Percentiles rank a stretch among this genome's conserved stretches.
phyloP scores from a whole-genome alignment of 2,113 vertebrate genomes.

The Pluvianellus socialis region DNA sequence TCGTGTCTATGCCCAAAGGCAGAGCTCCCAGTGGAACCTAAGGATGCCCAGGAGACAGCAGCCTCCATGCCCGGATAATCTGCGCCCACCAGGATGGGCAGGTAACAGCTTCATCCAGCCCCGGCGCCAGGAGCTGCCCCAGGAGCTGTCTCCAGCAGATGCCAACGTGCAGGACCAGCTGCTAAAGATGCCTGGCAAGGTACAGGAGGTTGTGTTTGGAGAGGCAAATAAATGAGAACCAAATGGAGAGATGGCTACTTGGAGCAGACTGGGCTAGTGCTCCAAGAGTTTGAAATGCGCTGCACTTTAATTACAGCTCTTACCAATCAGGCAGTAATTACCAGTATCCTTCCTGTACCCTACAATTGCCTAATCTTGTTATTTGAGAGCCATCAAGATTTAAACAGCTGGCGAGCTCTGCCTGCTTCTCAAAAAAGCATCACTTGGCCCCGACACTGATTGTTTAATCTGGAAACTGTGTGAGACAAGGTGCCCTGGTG shows the following conservation, averaged over 20 bases:
- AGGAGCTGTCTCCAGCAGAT: neutral
- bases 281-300: neutral
- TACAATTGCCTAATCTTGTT: conserved; percentile 83
- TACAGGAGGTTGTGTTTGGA: neutral
- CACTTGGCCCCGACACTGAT: neutral
- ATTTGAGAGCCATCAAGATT: conserved; percentile 77
- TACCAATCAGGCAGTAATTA: conserved; percentile 87
- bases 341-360: conserved; percentile 83
- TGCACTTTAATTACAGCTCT: conserved; percentile 82
- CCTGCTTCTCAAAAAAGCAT: conserved; percentile 38
- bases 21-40: fast-evolving
- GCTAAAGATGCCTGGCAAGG: neutral
- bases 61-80: neutral
- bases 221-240: conserved; percentile 53
- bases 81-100: neutral
- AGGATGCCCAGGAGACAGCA: neutral
- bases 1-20: neutral
- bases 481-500: neutral
- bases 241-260: conserved; percentile 47
- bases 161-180: neutral
- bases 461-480: neutral
- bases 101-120: neutral
- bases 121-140: neutral
- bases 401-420: conserved; percentile 81
- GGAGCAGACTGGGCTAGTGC: neutral